Evolutionary conservation across 2,797 vertebrate genomes (phyloP), one percentile per base, ranked within the genome.

Genomic region (Sorex maritimensis): DNA sequence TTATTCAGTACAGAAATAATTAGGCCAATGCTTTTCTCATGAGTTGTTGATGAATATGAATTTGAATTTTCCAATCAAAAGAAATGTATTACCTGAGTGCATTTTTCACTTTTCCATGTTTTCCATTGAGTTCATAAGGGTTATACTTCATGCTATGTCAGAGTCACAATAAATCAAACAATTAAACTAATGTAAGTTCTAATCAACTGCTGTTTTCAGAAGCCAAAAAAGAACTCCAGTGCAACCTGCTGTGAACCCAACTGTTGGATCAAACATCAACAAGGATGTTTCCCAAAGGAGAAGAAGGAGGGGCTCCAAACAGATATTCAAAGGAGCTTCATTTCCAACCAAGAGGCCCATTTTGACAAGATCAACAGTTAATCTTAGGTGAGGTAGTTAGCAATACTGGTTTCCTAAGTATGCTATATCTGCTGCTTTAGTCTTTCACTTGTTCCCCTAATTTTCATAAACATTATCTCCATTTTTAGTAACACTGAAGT

Each of bases 181-280:
- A 41, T 34, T n/a, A 73, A 82, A 68, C 4, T 34, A 91, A 61
- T 15, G 17, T 68, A 92, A 79, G 52, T 85, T 91, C 28, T 90
- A 91, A 84, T 21, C 26, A 89, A 88, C 52, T 81, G 38, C 6
- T 95, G 26, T 83, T 92, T 92, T 58, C 38, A 61, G 82, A 85
- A 93, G 52, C 67, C 65, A 61, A 80, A 41, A 82, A 71, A 89
- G 49, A 79, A 55, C 30, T 9, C 17, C 15, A 81, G 24, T 17
- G 44, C 41, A 81, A 28, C 93, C 44, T 92, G 77, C 86, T 90
- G 86, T 52, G 94, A 93, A 38, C 58, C 73, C 86, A 81, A 74
- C 86, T 92, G 83, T 63, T 74, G 38, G 86, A 26, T 10, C 12
- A 49, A 73, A 75, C n/a, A 28, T 41, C 61, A 78, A 67, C 81